These are phyloP conservation scores for Oryctes rhinoceros DNA, from an alignment of 1,140 invertebrate species.

Conservation along the genomic window DNA sequence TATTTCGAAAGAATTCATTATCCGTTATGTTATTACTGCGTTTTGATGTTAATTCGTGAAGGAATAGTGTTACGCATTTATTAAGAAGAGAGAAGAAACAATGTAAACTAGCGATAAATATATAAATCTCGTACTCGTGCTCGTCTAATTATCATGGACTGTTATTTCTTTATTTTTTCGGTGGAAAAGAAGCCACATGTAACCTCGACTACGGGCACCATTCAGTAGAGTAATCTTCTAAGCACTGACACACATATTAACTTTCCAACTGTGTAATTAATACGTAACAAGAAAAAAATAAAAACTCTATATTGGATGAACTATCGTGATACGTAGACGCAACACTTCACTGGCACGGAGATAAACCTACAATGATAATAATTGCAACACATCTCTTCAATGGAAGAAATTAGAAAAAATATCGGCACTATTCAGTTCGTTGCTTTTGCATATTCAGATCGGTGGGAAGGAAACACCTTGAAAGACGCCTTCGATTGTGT, in stretches of 20 bases:
- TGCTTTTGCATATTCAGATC: not conserved
- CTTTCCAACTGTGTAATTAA: not conserved
- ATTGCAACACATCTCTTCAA: conserved; percentile 18
- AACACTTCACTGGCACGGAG: not conserved
- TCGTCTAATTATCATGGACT: conserved; percentile 26
- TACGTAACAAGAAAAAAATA: conserved; percentile 3
- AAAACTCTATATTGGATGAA: not conserved
- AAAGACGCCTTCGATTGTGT: conserved; percentile 34
- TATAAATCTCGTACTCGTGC: conserved; percentile 28
- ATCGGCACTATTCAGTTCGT: not conserved
- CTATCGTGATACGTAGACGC: not conserved
- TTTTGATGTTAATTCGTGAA: not conserved
- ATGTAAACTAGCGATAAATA: not conserved
- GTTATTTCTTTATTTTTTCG: conserved; percentile 30
- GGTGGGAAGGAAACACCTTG: conserved; percentile 33
- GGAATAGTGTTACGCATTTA: conserved; percentile 11
- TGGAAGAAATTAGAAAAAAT: conserved; percentile 6
- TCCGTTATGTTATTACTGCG: conserved; percentile 17
- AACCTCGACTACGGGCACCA: not conserved
- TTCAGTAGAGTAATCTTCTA: not conserved
- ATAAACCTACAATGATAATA: not conserved
- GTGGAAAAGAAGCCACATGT: conserved; percentile 11
- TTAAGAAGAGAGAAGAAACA: not conserved
- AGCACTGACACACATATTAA: conserved; percentile 29
- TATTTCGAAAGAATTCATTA: no score